Conservation (phyloP, 2,797 vertebrate genomes). For the Neostethus bicornis region DNA sequence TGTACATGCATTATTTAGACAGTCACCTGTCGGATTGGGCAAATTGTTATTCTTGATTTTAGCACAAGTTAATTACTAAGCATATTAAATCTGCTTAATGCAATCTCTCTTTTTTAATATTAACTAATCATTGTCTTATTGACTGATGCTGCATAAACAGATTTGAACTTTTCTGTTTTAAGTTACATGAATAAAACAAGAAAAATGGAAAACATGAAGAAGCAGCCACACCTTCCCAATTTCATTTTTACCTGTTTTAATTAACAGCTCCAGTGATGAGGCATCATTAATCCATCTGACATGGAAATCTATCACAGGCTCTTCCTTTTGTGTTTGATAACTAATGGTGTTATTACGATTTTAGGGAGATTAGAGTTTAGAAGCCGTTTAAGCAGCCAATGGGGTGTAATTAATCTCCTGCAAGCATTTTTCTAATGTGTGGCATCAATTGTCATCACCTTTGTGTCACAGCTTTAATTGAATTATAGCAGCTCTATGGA, state of each 20-base stretch:
- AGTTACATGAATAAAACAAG: constrained; percentile 47
- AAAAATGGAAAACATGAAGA: constrained; percentile 27
- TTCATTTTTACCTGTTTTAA: constrained; percentile 38
- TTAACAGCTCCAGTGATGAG: constrained; percentile 56
- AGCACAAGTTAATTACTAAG: constrained; percentile 1
- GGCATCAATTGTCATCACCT: constrained; percentile 65
- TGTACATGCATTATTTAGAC: constrained; percentile 27
- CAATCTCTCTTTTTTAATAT: too few species aligned
- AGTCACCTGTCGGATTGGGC: constrained; percentile 67
- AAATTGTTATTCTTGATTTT: constrained; percentile 43
- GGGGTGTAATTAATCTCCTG: constrained; percentile 64
- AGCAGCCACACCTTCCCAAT: not conserved
- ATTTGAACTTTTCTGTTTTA: constrained; percentile 62
- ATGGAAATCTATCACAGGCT: constrained; percentile 50
- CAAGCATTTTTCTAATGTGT: constrained; percentile 49
- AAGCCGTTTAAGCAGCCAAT: constrained; percentile 52
- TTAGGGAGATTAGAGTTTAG: constrained; percentile 68
- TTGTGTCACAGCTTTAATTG: constrained; percentile 66
- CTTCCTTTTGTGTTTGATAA: constrained; percentile 64
- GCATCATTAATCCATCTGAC: constrained; percentile 62
- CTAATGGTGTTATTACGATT: constrained; percentile 59
- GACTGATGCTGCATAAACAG: constrained; percentile 21
- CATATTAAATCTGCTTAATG: not conserved
- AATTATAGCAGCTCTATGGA: constrained; percentile 58
- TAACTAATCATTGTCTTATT: too few species aligned